Conservation (phyloP, 1,140 invertebrate genomes). For the Drosophila ananassae region DNA sequence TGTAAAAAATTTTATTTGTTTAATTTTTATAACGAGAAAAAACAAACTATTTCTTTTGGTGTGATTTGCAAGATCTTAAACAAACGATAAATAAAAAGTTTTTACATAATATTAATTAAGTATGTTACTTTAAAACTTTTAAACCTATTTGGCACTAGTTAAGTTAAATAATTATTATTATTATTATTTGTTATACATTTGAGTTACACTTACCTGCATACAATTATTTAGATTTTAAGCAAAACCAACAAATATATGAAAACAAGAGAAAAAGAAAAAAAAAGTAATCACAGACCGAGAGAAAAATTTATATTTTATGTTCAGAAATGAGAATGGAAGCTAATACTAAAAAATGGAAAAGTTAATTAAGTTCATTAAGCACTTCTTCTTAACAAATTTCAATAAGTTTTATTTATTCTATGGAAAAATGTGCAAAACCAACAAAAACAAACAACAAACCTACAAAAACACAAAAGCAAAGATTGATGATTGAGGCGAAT, state of each 20-base stretch:
- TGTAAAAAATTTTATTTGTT: slow-evolving; percentile 42
- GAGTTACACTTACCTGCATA: slow-evolving; percentile 76
- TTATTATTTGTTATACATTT: slow-evolving; percentile 68
- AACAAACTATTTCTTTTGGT: slow-evolving; percentile 65
- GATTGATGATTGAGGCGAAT: slow-evolving; percentile 24
- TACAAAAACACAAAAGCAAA: slow-evolving; percentile 33
- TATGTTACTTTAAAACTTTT: slow-evolving; percentile 40
- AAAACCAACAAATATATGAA: slow-evolving; percentile 33
- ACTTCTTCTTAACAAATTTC: slow-evolving; percentile 59
- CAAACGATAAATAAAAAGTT: slow-evolving; percentile 43
- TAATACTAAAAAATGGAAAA: slow-evolving; percentile 30
- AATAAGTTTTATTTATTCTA: slow-evolving; percentile 76
- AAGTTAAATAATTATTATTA: slow-evolving; percentile 59
- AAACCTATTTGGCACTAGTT: slow-evolving; percentile 61
- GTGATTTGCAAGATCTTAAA: slow-evolving; percentile 80
- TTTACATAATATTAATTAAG: slow-evolving; percentile 34
- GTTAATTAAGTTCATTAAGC: slow-evolving; percentile 68
- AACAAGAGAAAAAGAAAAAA: slow-evolving; percentile 2
- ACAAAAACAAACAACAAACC: slow-evolving; percentile 26
- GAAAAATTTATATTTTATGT: slow-evolving; percentile 40
- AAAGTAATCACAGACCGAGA: slow-evolving; percentile 37
- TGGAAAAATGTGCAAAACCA: slow-evolving; percentile 62
- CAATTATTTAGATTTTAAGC: slow-evolving; percentile 59
- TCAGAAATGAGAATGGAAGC: slow-evolving; percentile 38
- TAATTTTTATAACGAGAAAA: slow-evolving; percentile 40